Base-by-base conservation (phyloP, 2,888 invertebrate species). In the Ophonus ardosiacus region DNA sequence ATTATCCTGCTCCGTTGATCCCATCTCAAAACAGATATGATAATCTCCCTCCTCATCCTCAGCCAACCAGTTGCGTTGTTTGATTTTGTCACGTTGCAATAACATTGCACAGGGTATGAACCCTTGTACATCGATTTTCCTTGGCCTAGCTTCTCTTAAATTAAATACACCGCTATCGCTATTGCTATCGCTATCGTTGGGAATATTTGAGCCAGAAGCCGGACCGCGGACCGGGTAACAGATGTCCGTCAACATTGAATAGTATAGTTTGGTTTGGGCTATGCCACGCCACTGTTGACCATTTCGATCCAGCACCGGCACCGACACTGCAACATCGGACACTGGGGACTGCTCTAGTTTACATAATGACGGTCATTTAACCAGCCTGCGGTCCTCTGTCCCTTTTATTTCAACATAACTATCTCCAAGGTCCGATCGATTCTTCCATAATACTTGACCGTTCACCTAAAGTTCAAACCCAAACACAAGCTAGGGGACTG, bases 281-380 rank as follows among this genome's bases (percentile, higher is more conserved):
- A 15, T 24, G 38, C 31, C 15, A 31, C 13, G n/a, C 38, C 31
- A 8, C 24, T 21, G 63, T 21, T 63, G 63, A 63, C 63, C 63
- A 51, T 51, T 51, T 51, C 43, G 43, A 51, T 51, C 43, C 43
- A 10, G 43, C 43, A 63, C 63, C 63, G 63, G 63, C 43, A 51
- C 43, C n/a, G n/a, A 63, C 63, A 63, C 24, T 63, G 68, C 17
- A 51, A 38, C 38, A 38, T 15, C 71, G 59, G 61, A 56, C 85
- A 85, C 85, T 87, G 71, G 88, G 88, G 88, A 89, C 88, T 89
- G 89, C 89, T 89, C 90, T 90, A 90, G 90, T 90, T 90, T 90
- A 90, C 90, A 90, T 90, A 90, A 90, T 90, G 90, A 90, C 90
- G 87, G 89, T 89, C 90, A 90, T 90, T 90, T 90, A 89, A 89